These are phyloP conservation scores for Chrysocyon brachyurus DNA, from an alignment of 2,797 vertebrate genomes.

Conservation along the genomic window DNA sequence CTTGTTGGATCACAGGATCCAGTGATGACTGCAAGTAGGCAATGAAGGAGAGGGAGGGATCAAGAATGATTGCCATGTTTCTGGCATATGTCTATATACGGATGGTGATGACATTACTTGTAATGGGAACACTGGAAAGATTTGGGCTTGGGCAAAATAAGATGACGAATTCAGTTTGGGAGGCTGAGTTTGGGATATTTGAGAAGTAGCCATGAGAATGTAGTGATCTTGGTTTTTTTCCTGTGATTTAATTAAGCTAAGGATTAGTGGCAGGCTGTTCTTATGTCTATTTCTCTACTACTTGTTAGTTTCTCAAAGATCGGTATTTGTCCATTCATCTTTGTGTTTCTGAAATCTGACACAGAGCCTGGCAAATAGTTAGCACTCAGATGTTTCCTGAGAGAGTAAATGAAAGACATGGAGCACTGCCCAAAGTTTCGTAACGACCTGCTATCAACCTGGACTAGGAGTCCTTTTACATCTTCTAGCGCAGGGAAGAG, in stretches of 20 bases:
- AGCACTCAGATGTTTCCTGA: not conserved
- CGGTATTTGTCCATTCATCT: not conserved
- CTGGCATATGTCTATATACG: not conserved
- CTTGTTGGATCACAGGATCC: no score
- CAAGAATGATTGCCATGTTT: not conserved
- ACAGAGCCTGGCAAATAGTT: accelerated
- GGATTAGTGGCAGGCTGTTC: not conserved
- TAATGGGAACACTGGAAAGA: not conserved
- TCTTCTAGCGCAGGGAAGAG: not conserved
- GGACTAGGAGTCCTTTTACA: no score
- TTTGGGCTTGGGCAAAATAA: not conserved
- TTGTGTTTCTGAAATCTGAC: not conserved
- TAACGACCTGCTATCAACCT: not conserved
- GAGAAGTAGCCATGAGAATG: not conserved
- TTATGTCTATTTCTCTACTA: not conserved
- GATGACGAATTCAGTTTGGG: not conserved
- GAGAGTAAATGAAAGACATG: not conserved
- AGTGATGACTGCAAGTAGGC: not conserved
- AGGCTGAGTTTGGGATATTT: not conserved
- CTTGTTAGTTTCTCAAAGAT: not conserved
- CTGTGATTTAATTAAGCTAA: not conserved
- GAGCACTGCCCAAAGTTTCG: not conserved
- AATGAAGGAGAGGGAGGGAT: not conserved
- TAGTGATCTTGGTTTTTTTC: not conserved
- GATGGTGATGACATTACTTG: not conserved